Evolutionary conservation across 2,888 invertebrate genomes (phyloP), one percentile per base, ranked within the genome.

Genomic region (Petrolisthes cinctipes): DNA sequence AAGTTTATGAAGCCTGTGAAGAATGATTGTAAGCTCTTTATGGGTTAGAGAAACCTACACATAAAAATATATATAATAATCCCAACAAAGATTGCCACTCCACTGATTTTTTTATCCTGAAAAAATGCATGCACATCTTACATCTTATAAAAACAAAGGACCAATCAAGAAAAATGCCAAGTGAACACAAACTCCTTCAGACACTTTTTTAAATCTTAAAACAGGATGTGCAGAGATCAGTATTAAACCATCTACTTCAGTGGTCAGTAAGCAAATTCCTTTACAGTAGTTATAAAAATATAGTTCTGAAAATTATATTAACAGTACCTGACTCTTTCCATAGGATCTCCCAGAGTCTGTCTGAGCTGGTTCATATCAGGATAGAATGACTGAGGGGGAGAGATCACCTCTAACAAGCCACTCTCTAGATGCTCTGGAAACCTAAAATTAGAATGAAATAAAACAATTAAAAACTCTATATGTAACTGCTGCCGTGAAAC

Each of bases 381-480:
- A 92, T 99, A 99, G 92, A 97, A 99, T 0, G 96, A 94, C 0
- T 95, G 93, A 0, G 97, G 95, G 0, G 98, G 98, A 0, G 98
- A 95, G 83, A 99, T 94, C 11, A 99, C 95, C 93, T 99, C 98
- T 80, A 99, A 95, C 11, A 98, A 94, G 37, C 98, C 98, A 86
- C 94, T 94, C 88, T 96, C 95, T 17, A 97, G 94, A 91, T 96
- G 95, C 61, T 94, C 93, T 2, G 95, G 94, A 93, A 98, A 97
- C 92, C 97, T 97, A 61, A 61, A 17, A 61, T 17, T 61, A 17
- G 61, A 61, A 61, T 61, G 61, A 61, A 11, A 61, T 61, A 61
- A 9, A 61, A 17, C 11, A 1, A 61, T 73, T 20, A 20, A n/a
- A 1, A 76, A 76, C 11, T 76, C 17, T n/a, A 11, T 4, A 76